Evolutionary conservation across 2,888 invertebrate genomes (phyloP), one percentile per base, ranked within the genome.

Genomic region (Cacoxenus indagator): DNA sequence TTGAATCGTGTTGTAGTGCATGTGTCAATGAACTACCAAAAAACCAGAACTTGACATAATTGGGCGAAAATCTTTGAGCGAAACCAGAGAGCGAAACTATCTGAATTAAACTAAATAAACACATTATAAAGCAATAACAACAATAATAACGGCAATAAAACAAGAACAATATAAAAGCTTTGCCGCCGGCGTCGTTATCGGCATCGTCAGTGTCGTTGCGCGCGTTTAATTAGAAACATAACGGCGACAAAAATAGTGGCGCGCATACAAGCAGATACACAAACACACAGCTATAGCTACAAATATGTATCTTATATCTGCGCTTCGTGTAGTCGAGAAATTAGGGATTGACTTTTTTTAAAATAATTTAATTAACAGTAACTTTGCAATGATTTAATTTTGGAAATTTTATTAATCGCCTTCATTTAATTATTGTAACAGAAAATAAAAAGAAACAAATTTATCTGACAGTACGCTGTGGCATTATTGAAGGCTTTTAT

Each of bases 21-120:
- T 26, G 14, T 54, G 54, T 54, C 54, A 54, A 54, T 14, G 54
- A 54, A 24, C 54, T 54, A 22, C 37, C 37, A 37, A 37, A 37
- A 37, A 37, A 37, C n/a, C n/a, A n/a, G n/a, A n/a, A n/a, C 54
- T 19, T 54, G 24, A 37, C 37, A 37, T 4, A 37, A 37, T 37
- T 37, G 14, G 9, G 8, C 9, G 31, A 6, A 6, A 31, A 9
- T 31, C 31, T 6, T 31, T 9, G 31, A 4, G 9, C 5, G 14
- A 37, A 37, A 37, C 2, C 9, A 8, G 8, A 14, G 14, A 54
- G 26, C 22, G 26, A 14, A 54, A 54, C 22, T 24, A 54, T 11
- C 19, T 24, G 22, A 54, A 54, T 24, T 54, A 11, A 54, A 54
- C 8, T 54, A 54, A 54, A 54, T 54, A 54, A 54, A 54, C 24